Percentiles rank a stretch among this genome's conserved stretches.
These are phyloP conservation scores for Pocillopora meandrina DNA, from an alignment of 92 coral and sea anemone genomes.

Conservation along the genomic window DNA sequence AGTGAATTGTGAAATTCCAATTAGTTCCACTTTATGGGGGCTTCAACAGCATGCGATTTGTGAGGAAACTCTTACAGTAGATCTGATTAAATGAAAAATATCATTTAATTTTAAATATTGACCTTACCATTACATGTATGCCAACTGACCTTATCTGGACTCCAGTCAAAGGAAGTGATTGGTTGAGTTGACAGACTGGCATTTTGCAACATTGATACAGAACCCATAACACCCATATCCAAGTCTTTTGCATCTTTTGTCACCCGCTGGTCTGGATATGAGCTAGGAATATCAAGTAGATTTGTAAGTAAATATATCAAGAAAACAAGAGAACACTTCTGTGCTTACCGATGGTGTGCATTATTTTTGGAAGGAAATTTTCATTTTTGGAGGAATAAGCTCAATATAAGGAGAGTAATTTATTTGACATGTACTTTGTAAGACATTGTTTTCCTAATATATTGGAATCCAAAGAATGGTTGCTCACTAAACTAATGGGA, in stretches of 20 bases:
- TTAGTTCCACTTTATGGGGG: too few species aligned
- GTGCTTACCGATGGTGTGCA: too few species aligned
- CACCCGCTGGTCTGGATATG: constrained; percentile 91
- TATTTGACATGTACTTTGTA: too few species aligned
- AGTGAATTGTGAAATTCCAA: too few species aligned
- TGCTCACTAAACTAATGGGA: not conserved
- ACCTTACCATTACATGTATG: not conserved
- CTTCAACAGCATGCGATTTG: too few species aligned
- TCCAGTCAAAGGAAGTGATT: constrained; percentile 94
- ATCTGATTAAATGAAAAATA: too few species aligned
- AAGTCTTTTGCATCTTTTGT: constrained; percentile 83
- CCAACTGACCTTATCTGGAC: constrained; percentile 91
- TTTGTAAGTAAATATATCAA: not conserved
- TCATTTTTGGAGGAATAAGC: too few species aligned
- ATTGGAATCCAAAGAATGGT: too few species aligned
- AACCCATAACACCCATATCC: constrained; percentile 92
- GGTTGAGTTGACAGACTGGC: constrained; percentile 93
- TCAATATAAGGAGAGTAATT: too few species aligned
- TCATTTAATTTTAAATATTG: not conserved
- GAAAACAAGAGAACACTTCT: not conserved
- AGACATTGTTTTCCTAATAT: too few species aligned
- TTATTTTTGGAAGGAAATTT: too few species aligned
- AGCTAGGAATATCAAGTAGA: constrained; percentile 50
- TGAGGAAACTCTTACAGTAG: too few species aligned
- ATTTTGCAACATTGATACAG: constrained; percentile 89